A percentile compares a stretch with the other conserved stretches of the same genome.
These are phyloP conservation scores for Drosophila merina DNA, from an alignment of 2,888 invertebrate genomes.

Conservation along the genomic window DNA sequence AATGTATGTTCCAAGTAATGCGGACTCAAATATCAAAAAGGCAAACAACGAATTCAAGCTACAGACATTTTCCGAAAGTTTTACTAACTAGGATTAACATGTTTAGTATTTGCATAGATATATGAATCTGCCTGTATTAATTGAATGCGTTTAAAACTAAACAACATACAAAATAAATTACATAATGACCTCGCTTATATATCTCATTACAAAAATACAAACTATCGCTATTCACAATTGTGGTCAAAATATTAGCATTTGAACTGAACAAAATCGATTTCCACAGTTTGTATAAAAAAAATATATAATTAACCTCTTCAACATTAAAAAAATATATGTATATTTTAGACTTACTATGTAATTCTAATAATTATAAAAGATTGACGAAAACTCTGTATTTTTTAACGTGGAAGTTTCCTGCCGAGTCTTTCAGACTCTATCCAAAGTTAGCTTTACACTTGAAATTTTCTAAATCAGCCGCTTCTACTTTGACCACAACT, in stretches of 20 bases:
- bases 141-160: slow-evolving; percentile 42
- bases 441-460: neutral
- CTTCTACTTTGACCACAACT: slow-evolving; percentile 20
- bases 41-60: slow-evolving; percentile 24
- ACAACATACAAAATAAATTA: slow-evolving; percentile 64
- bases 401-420: neutral
- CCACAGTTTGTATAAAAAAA: neutral
- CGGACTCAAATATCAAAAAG: slow-evolving; percentile 28
- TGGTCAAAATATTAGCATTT: slow-evolving; percentile 8
- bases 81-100: slow-evolving; percentile 50
- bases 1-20: slow-evolving; percentile 25
- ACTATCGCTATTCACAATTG: slow-evolving; percentile 34
- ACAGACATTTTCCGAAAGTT: slow-evolving; percentile 28
- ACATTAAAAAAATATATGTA: slow-evolving; percentile 1
- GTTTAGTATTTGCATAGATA: slow-evolving; percentile 19
- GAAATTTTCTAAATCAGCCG: neutral
- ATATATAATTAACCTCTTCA: neutral
- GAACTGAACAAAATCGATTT: neutral
- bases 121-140: slow-evolving; percentile 26
- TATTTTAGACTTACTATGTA: slow-evolving; percentile 1
- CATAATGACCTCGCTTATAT: slow-evolving; percentile 47
- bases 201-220: slow-evolving; percentile 36
- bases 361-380: slow-evolving; percentile 1
- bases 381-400: neutral
- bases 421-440: neutral